These are phyloP conservation scores for Anguilla megastoma DNA, from an alignment of 2,797 vertebrate species.

Conservation along the genomic window DNA sequence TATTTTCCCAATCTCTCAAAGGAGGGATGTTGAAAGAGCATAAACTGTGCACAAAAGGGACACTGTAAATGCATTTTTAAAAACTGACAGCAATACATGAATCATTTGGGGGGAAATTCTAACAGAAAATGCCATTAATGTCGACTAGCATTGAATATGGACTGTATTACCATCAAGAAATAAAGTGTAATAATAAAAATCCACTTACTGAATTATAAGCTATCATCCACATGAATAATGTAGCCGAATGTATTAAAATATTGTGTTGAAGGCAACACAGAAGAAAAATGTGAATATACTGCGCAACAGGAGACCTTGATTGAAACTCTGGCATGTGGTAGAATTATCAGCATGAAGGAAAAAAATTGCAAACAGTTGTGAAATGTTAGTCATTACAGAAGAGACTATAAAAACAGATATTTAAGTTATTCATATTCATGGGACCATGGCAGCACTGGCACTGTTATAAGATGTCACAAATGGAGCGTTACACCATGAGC, in stretches of 20 bases:
- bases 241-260: not conserved
- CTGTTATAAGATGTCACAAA: conserved; percentile 6
- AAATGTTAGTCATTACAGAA: not conserved
- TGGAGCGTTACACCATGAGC: not conserved
- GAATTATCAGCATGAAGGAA: not conserved
- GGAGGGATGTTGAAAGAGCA: no score
- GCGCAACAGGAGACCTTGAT: not conserved
- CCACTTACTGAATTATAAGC: not conserved
- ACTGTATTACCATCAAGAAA: not conserved
- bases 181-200: not conserved
- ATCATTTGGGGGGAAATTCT: not conserved
- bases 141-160: not conserved
- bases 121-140: not conserved
- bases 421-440: conserved; percentile 1
- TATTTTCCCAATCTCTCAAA: no score
- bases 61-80: not conserved
- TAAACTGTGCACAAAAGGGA: no score
- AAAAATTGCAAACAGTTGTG: not conserved
- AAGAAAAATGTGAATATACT: not conserved
- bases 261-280: not conserved
- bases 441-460: not conserved
- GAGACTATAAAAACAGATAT: not conserved
- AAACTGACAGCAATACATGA: not conserved
- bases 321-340: not conserved
- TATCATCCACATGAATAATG: not conserved